Percentiles rank a stretch among this genome's conserved stretches.
phyloP scores from a whole-genome alignment of 1,140 invertebrate genomes.

The Macrobrachium rosenbergii region DNA sequence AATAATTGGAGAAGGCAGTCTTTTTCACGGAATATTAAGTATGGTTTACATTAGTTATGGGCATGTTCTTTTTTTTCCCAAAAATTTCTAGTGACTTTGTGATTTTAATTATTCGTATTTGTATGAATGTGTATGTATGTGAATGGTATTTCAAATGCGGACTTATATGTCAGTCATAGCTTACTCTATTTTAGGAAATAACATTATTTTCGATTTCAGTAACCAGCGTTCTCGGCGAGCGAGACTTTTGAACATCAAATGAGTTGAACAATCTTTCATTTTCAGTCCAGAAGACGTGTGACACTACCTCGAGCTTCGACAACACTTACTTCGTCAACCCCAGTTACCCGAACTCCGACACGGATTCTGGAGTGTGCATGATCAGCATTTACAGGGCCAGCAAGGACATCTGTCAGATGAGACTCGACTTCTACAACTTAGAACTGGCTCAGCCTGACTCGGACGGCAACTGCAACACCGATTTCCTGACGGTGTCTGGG shows the following conservation, averaged over 20 bases:
- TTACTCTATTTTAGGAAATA: background rate
- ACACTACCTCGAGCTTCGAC: conserved; percentile 67
- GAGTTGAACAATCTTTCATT: conserved; percentile 67
- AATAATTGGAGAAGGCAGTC: background rate
- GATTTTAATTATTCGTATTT: too few species aligned
- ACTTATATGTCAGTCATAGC: conserved; percentile 68
- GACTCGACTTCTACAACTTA: conserved; percentile 83
- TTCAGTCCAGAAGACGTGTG: conserved; percentile 67
- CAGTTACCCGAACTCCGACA: conserved; percentile 69
- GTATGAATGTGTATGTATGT: conserved; percentile 2
- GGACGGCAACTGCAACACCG: conserved; percentile 80
- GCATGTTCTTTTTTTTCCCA: background rate
- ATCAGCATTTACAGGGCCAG: conserved; percentile 80
- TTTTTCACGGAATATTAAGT: background rate
- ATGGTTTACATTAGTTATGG: background rate
- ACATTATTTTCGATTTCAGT: background rate
- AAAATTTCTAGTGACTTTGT: conserved; percentile 4
- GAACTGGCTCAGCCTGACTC: conserved; percentile 80
- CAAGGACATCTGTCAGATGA: conserved; percentile 81
- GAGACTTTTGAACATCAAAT: background rate
- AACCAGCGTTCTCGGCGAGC: background rate
- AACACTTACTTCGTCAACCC: conserved; percentile 69
- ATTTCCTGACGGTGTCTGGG: conserved; percentile 80
- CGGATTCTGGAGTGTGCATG: conserved; percentile 78
- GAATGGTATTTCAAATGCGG: background rate